phyloP scores from a whole-genome alignment of 2,797 vertebrate species.

The Geotrypetes seraphini region DNA sequence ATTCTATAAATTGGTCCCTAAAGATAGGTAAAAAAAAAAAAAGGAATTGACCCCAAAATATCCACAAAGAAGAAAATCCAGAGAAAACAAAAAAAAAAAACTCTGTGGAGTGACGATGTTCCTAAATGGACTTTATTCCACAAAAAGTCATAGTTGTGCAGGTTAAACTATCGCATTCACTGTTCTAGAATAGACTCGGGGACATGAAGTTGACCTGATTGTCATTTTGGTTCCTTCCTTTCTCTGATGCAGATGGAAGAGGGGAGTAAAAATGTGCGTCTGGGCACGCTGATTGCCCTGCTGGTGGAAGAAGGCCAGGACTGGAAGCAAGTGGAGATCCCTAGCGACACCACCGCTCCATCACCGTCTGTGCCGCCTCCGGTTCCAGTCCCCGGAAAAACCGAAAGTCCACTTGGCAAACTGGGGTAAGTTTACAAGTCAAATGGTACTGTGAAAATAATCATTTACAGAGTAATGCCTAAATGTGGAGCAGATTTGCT shows the following conservation, averaged over 20 bases:
- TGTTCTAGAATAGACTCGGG: not conserved
- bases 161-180: not conserved
- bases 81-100: too few species aligned
- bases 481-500: too few species aligned
- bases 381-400: conserved; percentile 20
- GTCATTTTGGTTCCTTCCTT: not conserved
- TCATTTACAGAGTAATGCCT: too few species aligned
- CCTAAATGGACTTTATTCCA: too few species aligned
- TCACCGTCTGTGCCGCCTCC: conserved; percentile 11
- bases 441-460: too few species aligned
- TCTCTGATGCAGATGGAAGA: conserved; percentile 66
- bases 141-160: too few species aligned
- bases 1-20: too few species aligned
- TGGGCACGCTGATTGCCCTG: conserved; percentile 81
- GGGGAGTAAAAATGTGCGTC: conserved; percentile 73
- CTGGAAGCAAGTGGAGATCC: conserved; percentile 85
- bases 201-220: too few species aligned
- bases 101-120: too few species aligned
- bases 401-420: conserved; percentile 29
- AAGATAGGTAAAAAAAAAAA: too few species aligned
- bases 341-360: conserved; percentile 37
- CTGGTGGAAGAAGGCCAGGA: conserved; percentile 90
- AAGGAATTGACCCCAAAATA: too few species aligned
- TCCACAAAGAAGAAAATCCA: too few species aligned
- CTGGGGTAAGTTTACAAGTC: conserved; percentile 71